A percentile compares a stretch with the other conserved stretches of the same genome.
These are phyloP conservation scores for Drosophila kikkawai DNA, from an alignment of 1,140 invertebrate species.

Conservation along the genomic window DNA sequence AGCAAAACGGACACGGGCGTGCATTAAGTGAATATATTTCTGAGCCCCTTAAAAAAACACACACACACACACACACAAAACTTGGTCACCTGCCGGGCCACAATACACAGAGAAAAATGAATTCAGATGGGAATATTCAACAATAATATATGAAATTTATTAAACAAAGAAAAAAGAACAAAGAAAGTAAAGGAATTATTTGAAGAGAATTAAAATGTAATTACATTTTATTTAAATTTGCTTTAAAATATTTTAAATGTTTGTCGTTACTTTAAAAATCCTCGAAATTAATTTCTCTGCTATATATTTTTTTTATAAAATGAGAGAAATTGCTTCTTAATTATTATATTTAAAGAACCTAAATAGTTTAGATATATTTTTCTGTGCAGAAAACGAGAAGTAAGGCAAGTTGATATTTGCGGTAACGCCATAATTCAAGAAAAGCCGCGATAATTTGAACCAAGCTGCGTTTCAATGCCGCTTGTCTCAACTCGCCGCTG, in stretches of 20 bases:
- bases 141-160: no score
- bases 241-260: no score
- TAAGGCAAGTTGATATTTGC: slow-evolving; percentile 7
- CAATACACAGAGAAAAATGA: slow-evolving; percentile 19
- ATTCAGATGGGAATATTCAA: no score
- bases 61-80: slow-evolving; percentile 5
- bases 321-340: not conserved
- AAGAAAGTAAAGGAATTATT: no score
- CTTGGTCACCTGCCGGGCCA: slow-evolving; percentile 61
- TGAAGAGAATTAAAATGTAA: no score
- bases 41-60: slow-evolving; percentile 18
- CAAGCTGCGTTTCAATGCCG: slow-evolving; percentile 43
- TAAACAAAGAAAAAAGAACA: no score
- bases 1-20: slow-evolving; percentile 78
- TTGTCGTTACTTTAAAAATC: no score
- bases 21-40: slow-evolving; percentile 80
- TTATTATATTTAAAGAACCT: not conserved
- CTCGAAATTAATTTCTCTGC: no score
- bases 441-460: slow-evolving; percentile 30
- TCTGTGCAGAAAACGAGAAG: not conserved
- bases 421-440: slow-evolving; percentile 6
- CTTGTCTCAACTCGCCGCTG: slow-evolving; percentile 24
- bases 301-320: not conserved
- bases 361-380: not conserved
- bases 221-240: no score